These are phyloP conservation scores for Heliocidaris erythrogramma DNA, from an alignment of 35 echinoderm and acorn worm species.

Conservation along the genomic window DNA sequence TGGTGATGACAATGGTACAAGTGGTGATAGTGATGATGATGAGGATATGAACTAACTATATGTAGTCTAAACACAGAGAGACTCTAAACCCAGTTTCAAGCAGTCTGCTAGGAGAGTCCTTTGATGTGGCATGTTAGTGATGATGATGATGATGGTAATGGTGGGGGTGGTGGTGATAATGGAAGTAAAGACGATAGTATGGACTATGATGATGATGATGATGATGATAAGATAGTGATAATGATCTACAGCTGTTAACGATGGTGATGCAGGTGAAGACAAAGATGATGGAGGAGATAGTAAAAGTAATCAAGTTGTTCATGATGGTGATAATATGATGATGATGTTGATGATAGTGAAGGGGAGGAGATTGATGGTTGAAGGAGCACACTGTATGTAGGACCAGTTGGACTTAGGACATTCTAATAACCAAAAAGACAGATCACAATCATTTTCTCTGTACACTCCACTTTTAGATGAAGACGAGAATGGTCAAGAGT, in stretches of 20 bases:
- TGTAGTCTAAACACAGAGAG: slow-evolving; percentile 91
- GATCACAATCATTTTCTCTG: no score
- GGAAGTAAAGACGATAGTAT: not conserved
- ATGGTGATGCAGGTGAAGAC: not conserved
- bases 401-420: no score
- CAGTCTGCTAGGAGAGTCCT: slow-evolving; percentile 80
- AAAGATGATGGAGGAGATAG: not conserved
- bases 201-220: not conserved
- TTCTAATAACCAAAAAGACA: no score
- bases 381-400: no score
- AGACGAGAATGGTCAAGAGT: slow-evolving; percentile 35
- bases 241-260: not conserved
- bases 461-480: not conserved
- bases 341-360: not conserved
- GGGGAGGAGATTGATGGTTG: not conserved
- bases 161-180: not conserved
- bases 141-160: not conserved
- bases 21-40: not conserved
- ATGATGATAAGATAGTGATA: not conserved
- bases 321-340: not conserved
- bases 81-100: slow-evolving; percentile 72
- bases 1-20: not conserved
- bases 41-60: not conserved
- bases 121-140: slow-evolving; percentile 61
- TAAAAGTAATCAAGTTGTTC: not conserved